Evolutionary conservation across 2,113 vertebrate species (phyloP).

Genomic region (Seriola quinqueradiata): DNA sequence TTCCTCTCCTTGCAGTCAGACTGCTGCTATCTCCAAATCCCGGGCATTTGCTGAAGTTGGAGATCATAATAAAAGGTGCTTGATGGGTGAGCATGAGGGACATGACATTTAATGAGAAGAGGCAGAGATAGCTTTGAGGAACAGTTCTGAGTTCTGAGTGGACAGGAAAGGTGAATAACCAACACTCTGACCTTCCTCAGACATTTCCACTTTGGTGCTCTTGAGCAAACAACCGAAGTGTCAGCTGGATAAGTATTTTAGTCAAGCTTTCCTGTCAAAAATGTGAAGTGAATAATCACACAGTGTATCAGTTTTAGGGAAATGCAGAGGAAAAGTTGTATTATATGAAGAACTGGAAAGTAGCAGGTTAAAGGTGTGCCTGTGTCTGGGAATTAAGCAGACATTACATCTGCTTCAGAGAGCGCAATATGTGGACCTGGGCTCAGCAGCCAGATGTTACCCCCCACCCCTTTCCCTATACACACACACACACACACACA

Average conservation of each 20-base stretch:
- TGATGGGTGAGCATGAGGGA: slow-evolving; percentile 8
- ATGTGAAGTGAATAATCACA: slow-evolving; percentile 31
- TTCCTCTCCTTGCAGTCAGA: slow-evolving; percentile 76
- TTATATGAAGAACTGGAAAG: slow-evolving; percentile 46
- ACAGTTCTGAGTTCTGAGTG: slow-evolving; percentile 8
- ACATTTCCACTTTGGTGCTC: slow-evolving; percentile 39
- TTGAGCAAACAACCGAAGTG: slow-evolving; percentile 33
- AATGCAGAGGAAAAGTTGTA: not conserved
- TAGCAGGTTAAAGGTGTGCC: slow-evolving; percentile 68
- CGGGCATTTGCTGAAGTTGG: slow-evolving; percentile 62
- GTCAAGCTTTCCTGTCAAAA: not conserved
- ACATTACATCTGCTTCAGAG: slow-evolving; percentile 77
- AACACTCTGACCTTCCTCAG: slow-evolving; percentile 17
- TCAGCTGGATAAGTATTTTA: slow-evolving; percentile 35
- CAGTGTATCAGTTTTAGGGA: not conserved
- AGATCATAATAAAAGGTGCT: slow-evolving; percentile 56
- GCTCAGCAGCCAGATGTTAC: slow-evolving; percentile 79
- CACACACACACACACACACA: not conserved
- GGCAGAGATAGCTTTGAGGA: slow-evolving; percentile 35
- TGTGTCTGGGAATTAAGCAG: slow-evolving; percentile 72
- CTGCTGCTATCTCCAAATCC: slow-evolving; percentile 77
- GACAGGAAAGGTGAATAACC: slow-evolving; percentile 16
- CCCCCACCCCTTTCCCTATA: not conserved
- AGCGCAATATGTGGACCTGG: slow-evolving; percentile 67
- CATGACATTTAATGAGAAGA: slow-evolving; percentile 55